These are phyloP conservation scores for Eupithecia inturbata DNA, from an alignment of 2,888 invertebrate genomes.

Conservation along the genomic window DNA sequence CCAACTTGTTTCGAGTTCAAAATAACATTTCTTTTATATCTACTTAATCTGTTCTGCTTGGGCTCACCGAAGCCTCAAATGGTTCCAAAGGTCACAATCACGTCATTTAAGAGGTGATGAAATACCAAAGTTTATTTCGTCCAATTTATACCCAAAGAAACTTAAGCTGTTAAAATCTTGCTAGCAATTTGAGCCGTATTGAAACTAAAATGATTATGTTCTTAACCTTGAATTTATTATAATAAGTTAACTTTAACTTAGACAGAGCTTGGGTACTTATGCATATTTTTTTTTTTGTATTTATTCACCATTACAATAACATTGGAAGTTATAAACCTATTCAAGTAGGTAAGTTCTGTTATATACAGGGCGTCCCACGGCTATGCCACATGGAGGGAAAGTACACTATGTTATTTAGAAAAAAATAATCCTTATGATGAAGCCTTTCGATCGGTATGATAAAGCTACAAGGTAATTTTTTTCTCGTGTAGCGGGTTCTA, in stretches of 20 bases:
- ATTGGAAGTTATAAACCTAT: too few relatives aligned
- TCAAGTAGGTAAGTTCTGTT: too few relatives aligned
- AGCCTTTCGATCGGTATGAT: too few relatives aligned
- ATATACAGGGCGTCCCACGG: too few relatives aligned
- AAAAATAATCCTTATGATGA: too few relatives aligned
- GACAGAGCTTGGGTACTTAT: not conserved
- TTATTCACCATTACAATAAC: not conserved
- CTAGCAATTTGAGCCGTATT: not conserved
- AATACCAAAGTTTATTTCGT: not conserved
- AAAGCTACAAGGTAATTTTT: too few relatives aligned
- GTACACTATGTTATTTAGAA: too few relatives aligned
- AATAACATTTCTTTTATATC: not conserved
- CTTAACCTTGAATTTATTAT: not conserved
- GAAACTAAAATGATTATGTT: not conserved
- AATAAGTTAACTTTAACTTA: not conserved
- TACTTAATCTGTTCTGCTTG: not conserved
- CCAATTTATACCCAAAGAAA: not conserved
- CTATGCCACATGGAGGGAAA: too few relatives aligned
- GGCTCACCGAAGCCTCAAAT: not conserved
- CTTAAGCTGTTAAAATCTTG: not conserved
- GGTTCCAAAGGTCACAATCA: not conserved
- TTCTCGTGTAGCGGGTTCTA: too few relatives aligned
- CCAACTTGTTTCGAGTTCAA: slow-evolving; percentile 3
- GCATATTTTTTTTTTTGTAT: not conserved
- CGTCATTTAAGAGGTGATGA: not conserved